Evolutionary conservation across 2,888 invertebrate genomes (phyloP).

Genomic region (Busseola fusca): DNA sequence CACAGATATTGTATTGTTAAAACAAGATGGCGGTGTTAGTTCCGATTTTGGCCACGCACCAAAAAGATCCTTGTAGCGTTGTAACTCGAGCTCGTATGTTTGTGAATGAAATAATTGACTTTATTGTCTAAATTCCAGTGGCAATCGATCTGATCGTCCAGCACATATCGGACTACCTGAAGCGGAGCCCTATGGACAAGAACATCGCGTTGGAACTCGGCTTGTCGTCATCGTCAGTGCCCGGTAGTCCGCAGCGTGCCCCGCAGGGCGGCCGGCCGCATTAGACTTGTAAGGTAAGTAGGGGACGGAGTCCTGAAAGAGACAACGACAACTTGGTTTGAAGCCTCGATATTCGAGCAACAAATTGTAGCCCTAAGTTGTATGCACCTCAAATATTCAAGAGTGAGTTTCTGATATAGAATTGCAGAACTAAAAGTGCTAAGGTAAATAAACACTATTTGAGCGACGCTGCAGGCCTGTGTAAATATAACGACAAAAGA

Average conservation of each 20-base stretch:
- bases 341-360: not conserved
- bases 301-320: not conserved
- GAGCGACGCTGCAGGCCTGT: not conserved
- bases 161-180: conserved; percentile 97
- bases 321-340: not conserved
- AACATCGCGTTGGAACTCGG: conserved; percentile 66
- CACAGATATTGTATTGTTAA: not conserved
- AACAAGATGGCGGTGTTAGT: not conserved
- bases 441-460: not conserved
- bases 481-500: not conserved
- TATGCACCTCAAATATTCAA: not conserved
- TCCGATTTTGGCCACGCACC: not conserved
- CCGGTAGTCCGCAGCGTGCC: conserved; percentile 81
- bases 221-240: conserved; percentile 74
- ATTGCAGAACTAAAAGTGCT: not conserved
- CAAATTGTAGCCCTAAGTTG: not conserved
- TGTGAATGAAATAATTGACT: not conserved
- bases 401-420: not conserved
- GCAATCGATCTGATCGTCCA: conserved; percentile 99
- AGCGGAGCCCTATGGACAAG: conserved; percentile 77
- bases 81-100: not conserved
- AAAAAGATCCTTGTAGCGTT: not conserved
- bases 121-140: conserved; percentile 90
- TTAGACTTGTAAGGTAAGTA: conserved; percentile 63
- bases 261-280: conserved; percentile 83